phyloP scores from a whole-genome alignment of 2,888 invertebrate species.

The Eudemis profundana region DNA sequence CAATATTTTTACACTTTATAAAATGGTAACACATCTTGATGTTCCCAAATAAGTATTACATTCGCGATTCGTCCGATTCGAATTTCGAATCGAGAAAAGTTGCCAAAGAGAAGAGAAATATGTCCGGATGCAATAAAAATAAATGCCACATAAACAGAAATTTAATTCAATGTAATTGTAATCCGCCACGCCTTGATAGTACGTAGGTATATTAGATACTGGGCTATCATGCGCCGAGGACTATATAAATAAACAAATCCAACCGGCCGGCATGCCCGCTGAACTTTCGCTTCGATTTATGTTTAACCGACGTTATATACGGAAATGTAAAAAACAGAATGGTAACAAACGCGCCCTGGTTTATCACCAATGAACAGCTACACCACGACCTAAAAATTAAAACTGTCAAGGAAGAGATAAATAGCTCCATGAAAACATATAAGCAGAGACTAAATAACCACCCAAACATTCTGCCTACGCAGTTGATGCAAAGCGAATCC shows the following conservation, averaged over 20 bases:
- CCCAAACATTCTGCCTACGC: too few species aligned
- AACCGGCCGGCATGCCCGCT: conserved; percentile 16
- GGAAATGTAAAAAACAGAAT: too few species aligned
- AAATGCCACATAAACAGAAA: background rate
- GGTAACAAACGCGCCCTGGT: too few species aligned
- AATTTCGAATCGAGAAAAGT: background rate
- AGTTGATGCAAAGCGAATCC: too few species aligned
- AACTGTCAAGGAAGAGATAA: too few species aligned
- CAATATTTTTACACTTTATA: conserved; percentile 5
- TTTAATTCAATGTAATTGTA: conserved; percentile 15
- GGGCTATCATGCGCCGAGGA: conserved; percentile 5
- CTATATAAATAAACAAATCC: conserved; percentile 35
- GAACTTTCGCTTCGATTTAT: conserved; percentile 28
- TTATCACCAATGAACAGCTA: too few species aligned
- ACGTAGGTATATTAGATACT: conserved; percentile 19
- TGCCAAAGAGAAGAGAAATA: background rate
- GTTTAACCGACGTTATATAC: background rate
- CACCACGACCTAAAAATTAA: too few species aligned
- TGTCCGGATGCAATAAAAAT: background rate
- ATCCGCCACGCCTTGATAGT: conserved; percentile 34
- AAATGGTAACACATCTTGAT: background rate
- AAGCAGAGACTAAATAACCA: too few species aligned
- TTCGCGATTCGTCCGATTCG: background rate
- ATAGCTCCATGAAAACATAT: too few species aligned
- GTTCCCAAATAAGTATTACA: too few species aligned